Evolutionary conservation across 2,888 invertebrate genomes (phyloP), one percentile per base, ranked within the genome.

Genomic region (Drosophila mimetica): DNA sequence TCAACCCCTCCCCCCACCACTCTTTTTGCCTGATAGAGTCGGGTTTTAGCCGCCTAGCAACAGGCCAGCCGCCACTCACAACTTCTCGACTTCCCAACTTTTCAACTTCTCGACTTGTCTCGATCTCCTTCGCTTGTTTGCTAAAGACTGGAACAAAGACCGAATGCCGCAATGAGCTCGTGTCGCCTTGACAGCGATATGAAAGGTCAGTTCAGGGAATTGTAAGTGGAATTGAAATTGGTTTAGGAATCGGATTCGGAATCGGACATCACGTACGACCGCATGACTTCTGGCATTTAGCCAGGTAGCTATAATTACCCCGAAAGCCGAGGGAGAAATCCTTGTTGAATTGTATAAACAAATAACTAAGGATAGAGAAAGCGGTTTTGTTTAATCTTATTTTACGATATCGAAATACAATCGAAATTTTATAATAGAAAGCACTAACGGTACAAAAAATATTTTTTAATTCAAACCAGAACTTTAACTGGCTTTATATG

Each of bases 151-250:
- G 20, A 20, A 61, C 22, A 41, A 46, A 47, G 61, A 57, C 14
- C 28, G 14, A 18, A 14, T 6, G 30, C 47, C 32, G 37, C 55
- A 39, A 50, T 42, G 39, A 65, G 65, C 65, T 66, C 65, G 66
- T 66, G 65, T 66, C 66, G 65, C 65, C 65, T 66, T 66, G 66
- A 37, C 47, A 37, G 51, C 52, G 57, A 20, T 42, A 57, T 48
- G 57, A 66, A 66, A 66, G 66, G 66, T 66, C 66, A 66, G 57
- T 66, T 66, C 66, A 66, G 47, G 55, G 66, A 65, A 65, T 59
- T 48, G 13, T 14, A 14, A 11, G 5, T 28, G 55, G 66, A 65
- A 65, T 59, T 48, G 13, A 18, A 14, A 11, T 8, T 28, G 46
- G 37, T 30, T 9, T 30, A 30, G 30, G 30, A 36, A 50, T 16